phyloP scores from a whole-genome alignment of 2,888 invertebrate genomes.

The Pomacea canaliculata region DNA sequence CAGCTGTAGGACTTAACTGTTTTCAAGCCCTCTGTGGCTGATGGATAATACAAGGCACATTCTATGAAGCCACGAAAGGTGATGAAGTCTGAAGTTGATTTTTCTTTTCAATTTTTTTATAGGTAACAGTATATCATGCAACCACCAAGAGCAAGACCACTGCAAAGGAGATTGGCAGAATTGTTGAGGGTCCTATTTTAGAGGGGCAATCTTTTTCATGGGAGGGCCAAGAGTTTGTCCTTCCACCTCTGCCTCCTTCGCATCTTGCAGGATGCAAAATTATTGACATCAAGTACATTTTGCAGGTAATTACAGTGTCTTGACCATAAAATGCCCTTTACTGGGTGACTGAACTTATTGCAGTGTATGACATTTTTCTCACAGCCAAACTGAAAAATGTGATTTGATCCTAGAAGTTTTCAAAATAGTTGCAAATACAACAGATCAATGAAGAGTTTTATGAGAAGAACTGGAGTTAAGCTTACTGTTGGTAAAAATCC shows the following conservation, averaged over 20 bases:
- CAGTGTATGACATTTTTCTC: too few relatives aligned
- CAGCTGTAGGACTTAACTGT: too few relatives aligned
- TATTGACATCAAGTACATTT: conserved; percentile 86
- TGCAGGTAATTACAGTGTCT: conserved; percentile 42
- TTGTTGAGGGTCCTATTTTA: conserved; percentile 85
- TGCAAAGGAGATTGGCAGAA: conserved; percentile 64
- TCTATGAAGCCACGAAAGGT: too few relatives aligned
- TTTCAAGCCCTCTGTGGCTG: too few relatives aligned
- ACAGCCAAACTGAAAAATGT: too few relatives aligned
- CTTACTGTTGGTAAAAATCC: neutral
- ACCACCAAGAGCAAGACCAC: conserved; percentile 39
- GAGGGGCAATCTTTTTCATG: conserved; percentile 87
- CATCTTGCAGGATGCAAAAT: conserved; percentile 93
- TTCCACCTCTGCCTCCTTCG: conserved; percentile 94
- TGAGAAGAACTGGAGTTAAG: neutral
- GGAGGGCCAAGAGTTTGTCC: conserved; percentile 89
- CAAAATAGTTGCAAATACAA: neutral
- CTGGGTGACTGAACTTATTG: too few relatives aligned
- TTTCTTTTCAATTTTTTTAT: neutral
- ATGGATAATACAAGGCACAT: too few relatives aligned
- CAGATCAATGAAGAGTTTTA: neutral
- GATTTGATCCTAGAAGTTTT: neutral
- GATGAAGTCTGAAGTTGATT: too few relatives aligned
- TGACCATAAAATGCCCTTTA: too few relatives aligned
- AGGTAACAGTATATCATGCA: conserved; percentile 44